phyloP scores from a whole-genome alignment of 2,113 vertebrate genomes.

The Boleophthalmus pectinirostris region DNA sequence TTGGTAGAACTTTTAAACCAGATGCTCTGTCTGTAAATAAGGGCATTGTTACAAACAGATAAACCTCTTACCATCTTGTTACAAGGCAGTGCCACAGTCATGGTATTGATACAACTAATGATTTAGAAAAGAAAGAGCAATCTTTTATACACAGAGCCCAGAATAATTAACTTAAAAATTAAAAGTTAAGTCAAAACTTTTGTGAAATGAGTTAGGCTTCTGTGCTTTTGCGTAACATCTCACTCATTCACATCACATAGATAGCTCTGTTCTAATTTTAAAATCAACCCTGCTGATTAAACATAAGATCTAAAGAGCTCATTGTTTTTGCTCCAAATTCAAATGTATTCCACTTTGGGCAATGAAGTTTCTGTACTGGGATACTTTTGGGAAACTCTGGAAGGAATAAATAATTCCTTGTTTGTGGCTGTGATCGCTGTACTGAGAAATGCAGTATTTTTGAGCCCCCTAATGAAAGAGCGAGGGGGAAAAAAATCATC shows the following conservation, averaged over 20 bases:
- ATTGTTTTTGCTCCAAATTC: constrained; percentile 51
- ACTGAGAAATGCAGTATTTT: constrained; percentile 50
- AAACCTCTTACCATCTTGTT: too few species aligned
- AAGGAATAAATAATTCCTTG: constrained; percentile 64
- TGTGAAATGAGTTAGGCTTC: neutral
- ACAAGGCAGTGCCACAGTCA: neutral
- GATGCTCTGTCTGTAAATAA: too few species aligned
- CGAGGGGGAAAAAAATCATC: constrained; percentile 12
- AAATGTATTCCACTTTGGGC: constrained; percentile 52
- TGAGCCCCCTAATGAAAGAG: constrained; percentile 47
- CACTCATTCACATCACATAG: constrained; percentile 17
- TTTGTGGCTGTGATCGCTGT: constrained; percentile 55
- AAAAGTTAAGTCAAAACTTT: neutral
- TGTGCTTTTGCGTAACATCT: constrained; percentile 9
- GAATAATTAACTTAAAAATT: neutral
- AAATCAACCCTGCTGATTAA: constrained; percentile 57
- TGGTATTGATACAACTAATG: neutral
- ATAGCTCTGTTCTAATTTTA: constrained; percentile 43
- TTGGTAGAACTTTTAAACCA: too few species aligned
- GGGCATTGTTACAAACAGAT: too few species aligned
- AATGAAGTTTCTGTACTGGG: constrained; percentile 49
- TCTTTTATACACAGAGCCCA: neutral
- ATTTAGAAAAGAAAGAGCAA: neutral
- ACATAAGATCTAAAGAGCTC: constrained; percentile 53
- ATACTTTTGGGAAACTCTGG: constrained; percentile 46